These are phyloP conservation scores for Encarsia formosa DNA, from an alignment of 2,888 invertebrate genomes.

Conservation along the genomic window DNA sequence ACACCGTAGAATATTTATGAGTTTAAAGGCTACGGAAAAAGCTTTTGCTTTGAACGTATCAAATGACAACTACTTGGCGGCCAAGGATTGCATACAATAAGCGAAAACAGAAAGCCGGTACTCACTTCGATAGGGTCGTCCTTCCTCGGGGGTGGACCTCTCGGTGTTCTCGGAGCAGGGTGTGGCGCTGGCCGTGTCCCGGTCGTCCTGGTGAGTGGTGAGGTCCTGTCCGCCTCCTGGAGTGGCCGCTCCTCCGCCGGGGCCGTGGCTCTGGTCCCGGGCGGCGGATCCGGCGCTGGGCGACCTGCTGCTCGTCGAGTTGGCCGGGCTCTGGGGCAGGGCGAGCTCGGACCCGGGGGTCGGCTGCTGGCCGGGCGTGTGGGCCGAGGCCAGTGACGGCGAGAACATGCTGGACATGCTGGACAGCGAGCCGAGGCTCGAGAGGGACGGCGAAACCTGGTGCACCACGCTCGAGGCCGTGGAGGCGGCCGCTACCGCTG, in stretches of 20 bases:
- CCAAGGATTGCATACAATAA: no score
- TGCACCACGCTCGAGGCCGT: neutral
- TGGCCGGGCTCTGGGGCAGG: constrained; percentile 46
- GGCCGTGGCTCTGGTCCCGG: constrained; percentile 29
- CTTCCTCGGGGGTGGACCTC: constrained; percentile 53
- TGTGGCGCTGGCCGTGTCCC: constrained; percentile 51
- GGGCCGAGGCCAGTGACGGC: constrained; percentile 42
- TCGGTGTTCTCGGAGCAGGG: constrained; percentile 54
- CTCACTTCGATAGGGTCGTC: constrained; percentile 52
- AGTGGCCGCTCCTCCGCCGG: constrained; percentile 36
- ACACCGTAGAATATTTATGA: no score
- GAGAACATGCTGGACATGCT: constrained; percentile 51
- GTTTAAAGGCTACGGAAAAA: no score
- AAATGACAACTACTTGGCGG: no score
- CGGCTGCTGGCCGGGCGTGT: constrained; percentile 27
- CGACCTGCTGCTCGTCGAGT: constrained; percentile 46
- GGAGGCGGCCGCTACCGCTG: neutral
- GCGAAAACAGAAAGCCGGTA: constrained; percentile 24
- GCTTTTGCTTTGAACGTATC: no score
- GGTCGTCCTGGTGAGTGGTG: constrained; percentile 47
- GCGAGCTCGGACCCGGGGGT: constrained; percentile 28
- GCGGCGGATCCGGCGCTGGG: constrained; percentile 36
- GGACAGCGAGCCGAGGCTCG: constrained; percentile 46
- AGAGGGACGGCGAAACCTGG: constrained; percentile 41
- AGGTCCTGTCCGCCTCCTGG: neutral